These are phyloP conservation scores for Platycheirus albimanus DNA, from an alignment of 2,888 invertebrate genomes.

Conservation along the genomic window DNA sequence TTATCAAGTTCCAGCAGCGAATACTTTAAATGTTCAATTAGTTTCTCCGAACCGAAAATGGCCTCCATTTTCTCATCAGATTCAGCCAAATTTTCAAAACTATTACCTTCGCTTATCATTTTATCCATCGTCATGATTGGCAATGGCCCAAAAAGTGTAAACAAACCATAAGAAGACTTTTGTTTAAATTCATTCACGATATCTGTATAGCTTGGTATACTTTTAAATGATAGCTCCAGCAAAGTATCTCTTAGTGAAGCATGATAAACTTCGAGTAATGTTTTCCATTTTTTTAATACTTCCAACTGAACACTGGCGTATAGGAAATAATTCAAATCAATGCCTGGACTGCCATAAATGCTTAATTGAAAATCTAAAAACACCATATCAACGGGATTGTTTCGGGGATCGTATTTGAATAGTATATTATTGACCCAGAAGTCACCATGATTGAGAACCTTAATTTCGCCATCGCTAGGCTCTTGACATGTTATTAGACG, in stretches of 20 bases:
- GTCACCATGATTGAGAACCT: slow-evolving; percentile 84
- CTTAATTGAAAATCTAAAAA: slow-evolving; percentile 81
- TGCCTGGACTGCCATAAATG: slow-evolving; percentile 80
- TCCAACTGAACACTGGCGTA: slow-evolving; percentile 79
- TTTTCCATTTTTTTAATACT: slow-evolving; percentile 77
- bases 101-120: slow-evolving; percentile 76
- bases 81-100: slow-evolving; percentile 77
- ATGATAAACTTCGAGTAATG: slow-evolving; percentile 78
- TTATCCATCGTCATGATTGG: slow-evolving; percentile 79
- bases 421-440: slow-evolving; percentile 84
- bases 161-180: slow-evolving; percentile 78
- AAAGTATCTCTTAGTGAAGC: slow-evolving; percentile 76
- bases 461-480: slow-evolving; percentile 75
- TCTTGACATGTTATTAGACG: slow-evolving; percentile 71
- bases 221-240: slow-evolving; percentile 68
- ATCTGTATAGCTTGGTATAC: slow-evolving; percentile 77
- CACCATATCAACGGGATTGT: slow-evolving; percentile 76
- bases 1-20: slow-evolving; percentile 78
- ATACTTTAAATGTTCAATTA: slow-evolving; percentile 77
- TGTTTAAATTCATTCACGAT: slow-evolving; percentile 77
- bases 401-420: slow-evolving; percentile 80
- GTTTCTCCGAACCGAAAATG: slow-evolving; percentile 76
- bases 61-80: slow-evolving; percentile 76
- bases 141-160: slow-evolving; percentile 78
- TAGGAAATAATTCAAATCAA: slow-evolving; percentile 82